Conservation (phyloP, 2,797 vertebrate species). For the Ficedula albicollis region DNA sequence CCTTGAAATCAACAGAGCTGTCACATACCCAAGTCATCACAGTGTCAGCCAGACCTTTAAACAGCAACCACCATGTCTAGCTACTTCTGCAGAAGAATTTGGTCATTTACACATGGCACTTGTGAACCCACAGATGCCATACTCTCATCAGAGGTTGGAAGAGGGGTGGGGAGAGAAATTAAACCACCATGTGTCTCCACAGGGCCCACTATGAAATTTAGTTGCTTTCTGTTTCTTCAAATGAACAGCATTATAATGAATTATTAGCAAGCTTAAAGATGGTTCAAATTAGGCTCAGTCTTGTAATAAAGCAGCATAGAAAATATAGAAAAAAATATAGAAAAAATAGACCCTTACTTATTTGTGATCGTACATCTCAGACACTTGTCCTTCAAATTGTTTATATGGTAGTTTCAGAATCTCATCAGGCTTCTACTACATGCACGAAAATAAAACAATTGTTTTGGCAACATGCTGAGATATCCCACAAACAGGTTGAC, state of each 20-base stretch:
- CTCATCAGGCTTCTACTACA: not conserved
- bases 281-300: not conserved
- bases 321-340: not conserved
- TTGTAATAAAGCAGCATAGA: not conserved
- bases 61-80: not conserved
- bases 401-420: not conserved
- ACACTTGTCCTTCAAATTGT: not conserved
- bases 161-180: not conserved
- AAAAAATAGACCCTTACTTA: not conserved
- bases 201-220: not conserved
- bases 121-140: not conserved
- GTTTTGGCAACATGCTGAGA: not conserved
- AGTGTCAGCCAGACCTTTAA: not conserved
- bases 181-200: not conserved
- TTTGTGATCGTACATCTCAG: not conserved
- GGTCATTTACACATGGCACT: not conserved
- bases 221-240: not conserved
- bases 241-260: not conserved
- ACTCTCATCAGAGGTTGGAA: not conserved
- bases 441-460: slow-evolving; percentile 22
- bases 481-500: not conserved
- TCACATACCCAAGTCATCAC: not conserved
- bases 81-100: not conserved
- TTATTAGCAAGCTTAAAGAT: not conserved
- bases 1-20: not conserved